Evolutionary conservation across 2,797 vertebrate species (phyloP).

Genomic region (Poecilia gillii): DNA sequence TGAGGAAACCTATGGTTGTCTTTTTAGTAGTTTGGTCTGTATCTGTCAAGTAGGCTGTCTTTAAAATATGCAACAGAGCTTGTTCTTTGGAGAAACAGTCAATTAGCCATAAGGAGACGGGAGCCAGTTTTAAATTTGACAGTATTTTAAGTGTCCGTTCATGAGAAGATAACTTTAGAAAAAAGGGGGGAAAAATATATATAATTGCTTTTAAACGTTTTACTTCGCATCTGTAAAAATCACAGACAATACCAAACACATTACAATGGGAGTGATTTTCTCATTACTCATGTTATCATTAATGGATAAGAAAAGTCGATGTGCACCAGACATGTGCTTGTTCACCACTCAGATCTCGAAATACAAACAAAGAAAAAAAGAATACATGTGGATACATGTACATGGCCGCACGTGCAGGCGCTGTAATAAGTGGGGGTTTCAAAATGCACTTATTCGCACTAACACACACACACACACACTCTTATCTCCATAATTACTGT

Average conservation of each 20-base stretch:
- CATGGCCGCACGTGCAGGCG: constrained; percentile 20
- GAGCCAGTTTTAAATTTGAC: constrained; percentile 28
- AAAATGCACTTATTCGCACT: constrained; percentile 14
- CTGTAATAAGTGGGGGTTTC: constrained; percentile 24
- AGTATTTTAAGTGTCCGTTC: constrained; percentile 38
- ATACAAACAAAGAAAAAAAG: constrained; percentile 26
- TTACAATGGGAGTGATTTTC: constrained; percentile 49
- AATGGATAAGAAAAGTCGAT: constrained; percentile 59
- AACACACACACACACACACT: constrained; percentile 4
- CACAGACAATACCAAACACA: constrained; percentile 57
- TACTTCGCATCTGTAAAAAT: constrained; percentile 42
- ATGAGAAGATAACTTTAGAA: constrained; percentile 19
- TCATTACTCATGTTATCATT: constrained; percentile 56
- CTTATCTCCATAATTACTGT: constrained; percentile 79
- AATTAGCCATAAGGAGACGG: constrained; percentile 37
- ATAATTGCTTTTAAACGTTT: constrained; percentile 43
- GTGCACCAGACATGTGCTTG: constrained; percentile 33
- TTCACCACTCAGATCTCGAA: constrained; percentile 35
- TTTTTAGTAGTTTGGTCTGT: neutral
- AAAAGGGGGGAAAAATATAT: constrained; percentile 21
- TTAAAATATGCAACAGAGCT: constrained; percentile 25
- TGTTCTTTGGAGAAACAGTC: constrained; percentile 36
- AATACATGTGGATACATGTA: constrained; percentile 26
- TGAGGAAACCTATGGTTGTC: neutral
- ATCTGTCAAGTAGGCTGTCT: constrained; percentile 19